phyloP scores from a whole-genome alignment of 2,888 invertebrate genomes.

The Colostygia pectinataria region DNA sequence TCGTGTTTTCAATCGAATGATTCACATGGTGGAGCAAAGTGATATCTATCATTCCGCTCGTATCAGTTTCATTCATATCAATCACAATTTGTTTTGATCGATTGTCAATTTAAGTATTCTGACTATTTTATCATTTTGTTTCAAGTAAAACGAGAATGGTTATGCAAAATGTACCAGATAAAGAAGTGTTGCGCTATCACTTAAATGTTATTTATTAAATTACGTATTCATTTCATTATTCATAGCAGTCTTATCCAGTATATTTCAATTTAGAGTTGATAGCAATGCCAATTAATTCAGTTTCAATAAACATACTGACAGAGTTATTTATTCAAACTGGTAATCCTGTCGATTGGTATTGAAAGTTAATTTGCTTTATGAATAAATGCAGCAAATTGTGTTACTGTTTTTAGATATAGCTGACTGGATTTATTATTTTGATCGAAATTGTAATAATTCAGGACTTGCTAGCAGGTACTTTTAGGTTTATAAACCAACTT shows the following conservation, averaged over 20 bases:
- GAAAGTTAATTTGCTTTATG: slow-evolving; percentile 20
- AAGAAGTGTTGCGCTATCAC: slow-evolving; percentile 5
- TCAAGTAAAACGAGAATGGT: not conserved
- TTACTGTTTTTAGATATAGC: not conserved
- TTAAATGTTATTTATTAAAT: slow-evolving; percentile 39
- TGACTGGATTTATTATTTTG: too few relatives aligned
- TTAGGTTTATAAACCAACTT: too few relatives aligned
- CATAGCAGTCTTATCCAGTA: slow-evolving; percentile 59
- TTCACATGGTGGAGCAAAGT: not conserved
- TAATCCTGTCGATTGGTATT: slow-evolving; percentile 13
- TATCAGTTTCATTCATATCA: slow-evolving; percentile 15
- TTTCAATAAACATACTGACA: slow-evolving; percentile 36
- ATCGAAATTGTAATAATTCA: too few relatives aligned
- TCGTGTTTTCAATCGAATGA: not conserved
- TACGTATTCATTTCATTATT: slow-evolving; percentile 61
- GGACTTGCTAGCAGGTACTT: too few relatives aligned
- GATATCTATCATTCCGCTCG: slow-evolving; percentile 8
- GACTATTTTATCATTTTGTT: slow-evolving; percentile 9
- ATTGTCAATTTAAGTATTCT: not conserved
- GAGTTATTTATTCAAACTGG: slow-evolving; percentile 21
- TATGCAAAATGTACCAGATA: slow-evolving; percentile 12
- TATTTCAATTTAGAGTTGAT: slow-evolving; percentile 41
- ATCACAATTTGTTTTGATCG: slow-evolving; percentile 2
- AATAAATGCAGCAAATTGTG: slow-evolving; percentile 7
- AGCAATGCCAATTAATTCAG: slow-evolving; percentile 39